These are phyloP conservation scores for Drepana arcuata DNA, from an alignment of 1,140 invertebrate genomes.

Conservation along the genomic window DNA sequence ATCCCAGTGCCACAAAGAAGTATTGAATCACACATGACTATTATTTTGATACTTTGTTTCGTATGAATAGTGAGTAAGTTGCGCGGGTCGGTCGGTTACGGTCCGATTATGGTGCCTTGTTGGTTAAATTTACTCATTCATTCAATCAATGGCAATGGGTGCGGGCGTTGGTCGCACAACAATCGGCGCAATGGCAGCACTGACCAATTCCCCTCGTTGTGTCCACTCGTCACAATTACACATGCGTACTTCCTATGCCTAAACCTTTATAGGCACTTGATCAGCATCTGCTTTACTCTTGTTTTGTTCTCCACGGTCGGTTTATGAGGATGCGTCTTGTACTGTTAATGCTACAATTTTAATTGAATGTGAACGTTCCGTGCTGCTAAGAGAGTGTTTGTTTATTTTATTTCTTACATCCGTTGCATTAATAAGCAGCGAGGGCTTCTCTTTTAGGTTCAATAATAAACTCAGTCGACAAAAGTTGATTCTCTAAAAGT, in stretches of 20 bases:
- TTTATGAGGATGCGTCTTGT: slow-evolving; percentile 26
- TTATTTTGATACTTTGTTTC: slow-evolving; percentile 3
- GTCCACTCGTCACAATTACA: slow-evolving; percentile 59
- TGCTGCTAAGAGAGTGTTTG: background rate
- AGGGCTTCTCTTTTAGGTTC: too few relatives aligned
- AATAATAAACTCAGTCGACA: too few relatives aligned
- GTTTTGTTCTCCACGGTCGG: slow-evolving; percentile 6
- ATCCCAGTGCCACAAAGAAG: too few relatives aligned
- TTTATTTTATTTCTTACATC: slow-evolving; percentile 3
- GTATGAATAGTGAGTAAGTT: slow-evolving; percentile 5
- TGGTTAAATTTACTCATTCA: slow-evolving; percentile 60
- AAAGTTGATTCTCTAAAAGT: too few relatives aligned
- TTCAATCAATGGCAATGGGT: slow-evolving; percentile 64
- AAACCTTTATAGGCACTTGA: slow-evolving; percentile 24
- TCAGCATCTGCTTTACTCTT: slow-evolving; percentile 38
- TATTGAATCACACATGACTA: background rate
- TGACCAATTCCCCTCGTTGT: slow-evolving; percentile 69
- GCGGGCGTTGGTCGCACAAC: slow-evolving; percentile 66
- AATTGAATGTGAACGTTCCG: slow-evolving; percentile 12
- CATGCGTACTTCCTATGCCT: slow-evolving; percentile 52
- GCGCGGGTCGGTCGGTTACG: slow-evolving; percentile 35
- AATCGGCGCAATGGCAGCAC: slow-evolving; percentile 56
- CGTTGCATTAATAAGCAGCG: too few relatives aligned
- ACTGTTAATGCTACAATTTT: slow-evolving; percentile 17
- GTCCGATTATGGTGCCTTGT: slow-evolving; percentile 37